Base-by-base conservation (phyloP, 2,113 vertebrate species). In the Hippoglossus stenolepis region DNA sequence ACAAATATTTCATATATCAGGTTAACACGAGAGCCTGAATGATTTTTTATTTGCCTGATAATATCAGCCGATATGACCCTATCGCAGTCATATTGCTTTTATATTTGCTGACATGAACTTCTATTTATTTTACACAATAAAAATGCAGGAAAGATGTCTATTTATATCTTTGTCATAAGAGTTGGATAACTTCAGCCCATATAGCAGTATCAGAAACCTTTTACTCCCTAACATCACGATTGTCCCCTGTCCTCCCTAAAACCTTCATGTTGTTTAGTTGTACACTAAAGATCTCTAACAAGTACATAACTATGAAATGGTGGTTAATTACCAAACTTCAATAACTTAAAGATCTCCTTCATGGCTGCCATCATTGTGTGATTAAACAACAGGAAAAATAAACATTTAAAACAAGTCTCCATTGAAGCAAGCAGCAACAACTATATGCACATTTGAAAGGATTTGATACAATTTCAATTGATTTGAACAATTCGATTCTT, bases 401-500 rank as follows among this genome's bases (percentile, higher is more conserved):
- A 24, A 58, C 49, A 45, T 20, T 58, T 3, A 56, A 68, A 56
- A 68, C 2, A n/a, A 18, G 5, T 40, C 23, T 57, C 13, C 26
- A 40, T 26, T 71, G 12, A 51, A 26, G 14, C n/a, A 71, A 24
- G 56, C 24, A 43, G 11, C 35, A 53, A 43, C 31, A 38, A 5
- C 23, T 26, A 15, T 15, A 23, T 38, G 3, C 5, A n/a, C 14
- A 51, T 23, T 11, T 9, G 2, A 12, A 13, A 3, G 54, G 54
- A 5, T 49, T 18, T 14, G n/a, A 53, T 53, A 57, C 3, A 14
- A 18, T 66, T 21, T 0, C 15, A 47, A 21, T 2, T 51, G 49
- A 80, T 62, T 28, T 61, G 51, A 58, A 67, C n/a, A 45, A 26
- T 47, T 15, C n/a, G 53, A 77, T 24, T 7, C 60, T 35, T 11